Percentiles rank a stretch among this genome's conserved stretches.
These are phyloP conservation scores for Euthynnus affinis DNA, from an alignment of 2,797 vertebrate species.

Conservation along the genomic window DNA sequence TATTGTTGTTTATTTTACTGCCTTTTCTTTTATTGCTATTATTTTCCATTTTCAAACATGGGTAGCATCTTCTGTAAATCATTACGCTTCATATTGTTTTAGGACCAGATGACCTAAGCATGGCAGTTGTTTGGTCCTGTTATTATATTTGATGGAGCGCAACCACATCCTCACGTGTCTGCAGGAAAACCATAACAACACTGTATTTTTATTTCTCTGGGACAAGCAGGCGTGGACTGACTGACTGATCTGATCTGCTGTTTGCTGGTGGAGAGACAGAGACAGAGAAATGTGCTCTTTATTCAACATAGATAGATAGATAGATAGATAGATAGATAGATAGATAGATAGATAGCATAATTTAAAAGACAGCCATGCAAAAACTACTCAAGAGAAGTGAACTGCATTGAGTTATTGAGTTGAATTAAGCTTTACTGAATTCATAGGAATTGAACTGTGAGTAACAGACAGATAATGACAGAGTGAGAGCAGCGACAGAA, in stretches of 20 bases:
- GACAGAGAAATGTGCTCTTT: slow-evolving; percentile 13
- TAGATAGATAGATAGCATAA: slow-evolving; percentile 25
- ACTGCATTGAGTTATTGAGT: slow-evolving; percentile 25
- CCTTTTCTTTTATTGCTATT: background rate
- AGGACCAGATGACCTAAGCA: slow-evolving; percentile 58
- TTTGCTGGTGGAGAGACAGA: slow-evolving; percentile 43
- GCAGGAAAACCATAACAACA: slow-evolving; percentile 60
- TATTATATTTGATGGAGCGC: slow-evolving; percentile 71
- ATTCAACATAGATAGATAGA: slow-evolving; percentile 36
- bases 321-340: slow-evolving; percentile 38
- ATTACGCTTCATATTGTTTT: slow-evolving; percentile 62
- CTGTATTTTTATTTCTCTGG: slow-evolving; percentile 61
- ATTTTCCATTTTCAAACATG: slow-evolving; percentile 35
- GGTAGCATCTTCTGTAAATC: slow-evolving; percentile 49
- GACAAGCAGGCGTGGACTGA: slow-evolving; percentile 44
- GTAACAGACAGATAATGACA: slow-evolving; percentile 59
- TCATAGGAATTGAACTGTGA: slow-evolving; percentile 53
- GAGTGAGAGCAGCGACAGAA: slow-evolving; percentile 76
- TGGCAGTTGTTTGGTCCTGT: slow-evolving; percentile 67
- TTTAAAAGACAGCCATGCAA: background rate
- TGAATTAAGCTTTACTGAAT: slow-evolving; percentile 45
- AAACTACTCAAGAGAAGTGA: background rate
- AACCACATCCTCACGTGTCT: slow-evolving; percentile 78
- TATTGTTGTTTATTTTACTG: background rate
- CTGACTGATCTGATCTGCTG: slow-evolving; percentile 42